phyloP scores from a whole-genome alignment of 1,140 invertebrate genomes.

The Tetraneura akinire region DNA sequence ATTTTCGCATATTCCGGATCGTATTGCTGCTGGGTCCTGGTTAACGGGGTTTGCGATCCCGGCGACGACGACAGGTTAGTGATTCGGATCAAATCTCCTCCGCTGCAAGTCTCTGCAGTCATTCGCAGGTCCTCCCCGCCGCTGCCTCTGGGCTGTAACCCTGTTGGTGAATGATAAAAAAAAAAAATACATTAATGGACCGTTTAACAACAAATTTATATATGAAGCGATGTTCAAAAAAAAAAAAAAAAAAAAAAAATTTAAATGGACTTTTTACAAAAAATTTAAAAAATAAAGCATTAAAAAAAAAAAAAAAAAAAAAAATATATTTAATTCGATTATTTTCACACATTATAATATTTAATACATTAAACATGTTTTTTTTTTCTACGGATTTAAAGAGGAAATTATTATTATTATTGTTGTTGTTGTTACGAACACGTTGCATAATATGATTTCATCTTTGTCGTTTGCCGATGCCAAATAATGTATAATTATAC shows the following conservation, averaged over 20 bases:
- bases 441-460: too few species aligned
- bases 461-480: background rate
- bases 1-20: slow-evolving; percentile 82
- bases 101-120: slow-evolving; percentile 66
- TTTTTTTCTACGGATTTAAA: too few species aligned
- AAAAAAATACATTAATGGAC: background rate
- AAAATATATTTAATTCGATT: too few species aligned
- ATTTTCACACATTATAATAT: background rate
- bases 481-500: background rate
- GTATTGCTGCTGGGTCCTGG: slow-evolving; percentile 62
- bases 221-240: too few species aligned
- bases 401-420: too few species aligned
- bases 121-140: slow-evolving; percentile 74
- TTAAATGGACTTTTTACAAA: too few species aligned
- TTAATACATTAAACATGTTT: background rate
- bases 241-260: too few species aligned
- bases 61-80: slow-evolving; percentile 54
- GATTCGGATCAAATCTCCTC: slow-evolving; percentile 37
- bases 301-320: too few species aligned
- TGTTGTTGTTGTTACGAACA: too few species aligned
- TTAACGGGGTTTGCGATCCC: slow-evolving; percentile 23
- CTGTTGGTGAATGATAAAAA: background rate
- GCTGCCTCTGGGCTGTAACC: slow-evolving; percentile 28
- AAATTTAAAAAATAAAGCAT: too few species aligned
- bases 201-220: background rate